Conservation (phyloP, 2,797 vertebrate species). For the Paramormyrops hopkinsi region DNA sequence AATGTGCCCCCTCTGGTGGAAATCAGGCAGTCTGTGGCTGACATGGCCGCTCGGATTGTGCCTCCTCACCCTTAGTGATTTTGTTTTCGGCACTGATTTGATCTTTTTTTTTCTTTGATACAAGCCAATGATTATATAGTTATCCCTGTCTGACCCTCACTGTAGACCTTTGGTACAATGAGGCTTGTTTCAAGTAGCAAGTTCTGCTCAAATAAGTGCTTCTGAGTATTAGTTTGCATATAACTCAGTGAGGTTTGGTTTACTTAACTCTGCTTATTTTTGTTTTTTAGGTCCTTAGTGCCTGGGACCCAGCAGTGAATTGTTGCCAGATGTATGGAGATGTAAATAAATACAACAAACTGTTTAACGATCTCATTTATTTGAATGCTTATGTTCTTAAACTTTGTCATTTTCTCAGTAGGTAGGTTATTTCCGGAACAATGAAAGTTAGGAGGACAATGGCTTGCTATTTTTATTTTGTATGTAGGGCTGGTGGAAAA, state of each 20-base stretch:
- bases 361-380: neutral
- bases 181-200: slow-evolving; percentile 8
- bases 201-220: neutral
- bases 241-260: neutral
- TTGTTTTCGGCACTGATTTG: neutral
- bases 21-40: neutral
- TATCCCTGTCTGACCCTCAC: slow-evolving; percentile 22
- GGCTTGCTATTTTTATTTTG: neutral
- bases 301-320: neutral
- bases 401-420: neutral
- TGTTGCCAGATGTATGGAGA: neutral
- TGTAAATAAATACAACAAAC: neutral
- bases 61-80: neutral
- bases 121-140: slow-evolving; percentile 24
- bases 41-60: neutral
- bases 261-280: neutral
- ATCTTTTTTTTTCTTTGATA: neutral
- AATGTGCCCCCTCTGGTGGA: neutral
- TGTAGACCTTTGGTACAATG: slow-evolving; percentile 17
- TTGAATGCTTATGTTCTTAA: neutral
- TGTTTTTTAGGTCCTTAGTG: neutral
- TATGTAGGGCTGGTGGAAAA: neutral
- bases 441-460: neutral
- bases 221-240: neutral
- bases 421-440: neutral